Percentiles rank a stretch among this genome's conserved stretches.
Conservation (phyloP, 1,140 invertebrate species). For the Caerostris extrusa region DNA sequence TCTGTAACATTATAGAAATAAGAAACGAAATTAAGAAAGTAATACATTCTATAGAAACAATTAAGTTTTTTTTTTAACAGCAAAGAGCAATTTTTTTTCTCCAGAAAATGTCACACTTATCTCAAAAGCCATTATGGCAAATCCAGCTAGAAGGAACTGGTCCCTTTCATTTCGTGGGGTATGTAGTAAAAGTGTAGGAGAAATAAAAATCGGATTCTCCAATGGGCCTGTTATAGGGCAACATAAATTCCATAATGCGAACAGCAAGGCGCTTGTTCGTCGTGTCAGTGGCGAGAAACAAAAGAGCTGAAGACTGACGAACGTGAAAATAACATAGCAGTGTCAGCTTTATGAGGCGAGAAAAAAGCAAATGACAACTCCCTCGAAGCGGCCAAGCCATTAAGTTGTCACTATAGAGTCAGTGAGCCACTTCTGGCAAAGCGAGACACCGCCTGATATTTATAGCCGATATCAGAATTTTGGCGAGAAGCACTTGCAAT, state of each 20-base stretch:
- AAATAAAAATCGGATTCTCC: conserved; percentile 39
- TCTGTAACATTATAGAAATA: too few species aligned
- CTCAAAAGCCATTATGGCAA: not conserved
- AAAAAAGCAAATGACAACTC: conserved; percentile 75
- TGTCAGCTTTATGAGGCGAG: conserved; percentile 74
- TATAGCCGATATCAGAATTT: conserved; percentile 70
- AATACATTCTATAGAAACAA: too few species aligned
- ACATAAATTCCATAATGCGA: conserved; percentile 23
- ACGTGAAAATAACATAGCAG: conserved; percentile 61
- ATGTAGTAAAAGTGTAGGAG: not conserved
- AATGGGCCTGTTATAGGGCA: conserved; percentile 15
- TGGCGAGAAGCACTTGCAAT: conserved; percentile 6
- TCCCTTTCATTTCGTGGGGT: not conserved
- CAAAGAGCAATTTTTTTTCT: too few species aligned
- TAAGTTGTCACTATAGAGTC: conserved; percentile 73
- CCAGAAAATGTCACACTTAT: not conserved
- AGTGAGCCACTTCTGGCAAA: conserved; percentile 5
- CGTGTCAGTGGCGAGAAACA: not conserved
- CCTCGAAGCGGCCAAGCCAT: conserved; percentile 59
- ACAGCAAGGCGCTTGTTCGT: not conserved
- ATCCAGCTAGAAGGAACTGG: not conserved
- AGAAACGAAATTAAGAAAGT: too few species aligned
- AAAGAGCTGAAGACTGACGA: conserved; percentile 32
- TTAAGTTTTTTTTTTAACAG: too few species aligned
- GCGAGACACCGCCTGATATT: conserved; percentile 54